A percentile compares a stretch with the other conserved stretches of the same genome.
Conservation (phyloP, 2,797 vertebrate species). For the Sphenodon punctatus region DNA sequence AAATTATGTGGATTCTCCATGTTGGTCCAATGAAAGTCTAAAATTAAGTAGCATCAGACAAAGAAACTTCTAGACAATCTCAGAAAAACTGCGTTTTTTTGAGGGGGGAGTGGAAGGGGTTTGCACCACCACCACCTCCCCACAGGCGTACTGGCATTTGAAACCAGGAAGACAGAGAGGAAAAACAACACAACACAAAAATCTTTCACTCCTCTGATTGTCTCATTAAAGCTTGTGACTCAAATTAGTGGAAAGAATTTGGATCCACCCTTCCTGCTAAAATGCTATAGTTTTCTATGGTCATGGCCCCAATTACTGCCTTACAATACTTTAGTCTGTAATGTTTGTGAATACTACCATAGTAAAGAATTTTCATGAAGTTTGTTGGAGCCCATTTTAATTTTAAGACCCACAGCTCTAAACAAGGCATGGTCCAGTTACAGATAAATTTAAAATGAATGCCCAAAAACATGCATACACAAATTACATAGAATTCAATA, state of each 20-base stretch:
- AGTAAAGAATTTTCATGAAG: neutral
- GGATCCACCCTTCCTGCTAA: neutral
- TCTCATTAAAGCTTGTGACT: neutral
- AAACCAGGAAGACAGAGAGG: no score
- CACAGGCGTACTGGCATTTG: no score
- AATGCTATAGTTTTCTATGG: neutral
- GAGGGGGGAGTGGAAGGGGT: no score
- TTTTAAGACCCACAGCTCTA: neutral
- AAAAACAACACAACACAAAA: neutral
- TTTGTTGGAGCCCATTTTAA: neutral
- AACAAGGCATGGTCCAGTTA: fast-evolving
- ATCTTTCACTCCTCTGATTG: neutral
- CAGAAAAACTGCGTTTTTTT: neutral
- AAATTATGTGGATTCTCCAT: neutral
- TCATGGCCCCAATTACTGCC: neutral
- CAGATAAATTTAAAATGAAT: no score
- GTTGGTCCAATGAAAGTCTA: neutral
- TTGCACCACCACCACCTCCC: no score
- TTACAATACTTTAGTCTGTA: neutral
- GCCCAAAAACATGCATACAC: no score
- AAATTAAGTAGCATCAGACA: neutral
- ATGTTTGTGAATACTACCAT: neutral
- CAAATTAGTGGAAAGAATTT: neutral
- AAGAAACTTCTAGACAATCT: neutral
- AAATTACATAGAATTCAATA: no score